Base-by-base conservation (phyloP, 2,888 invertebrate species). In the Noctua pronuba region DNA sequence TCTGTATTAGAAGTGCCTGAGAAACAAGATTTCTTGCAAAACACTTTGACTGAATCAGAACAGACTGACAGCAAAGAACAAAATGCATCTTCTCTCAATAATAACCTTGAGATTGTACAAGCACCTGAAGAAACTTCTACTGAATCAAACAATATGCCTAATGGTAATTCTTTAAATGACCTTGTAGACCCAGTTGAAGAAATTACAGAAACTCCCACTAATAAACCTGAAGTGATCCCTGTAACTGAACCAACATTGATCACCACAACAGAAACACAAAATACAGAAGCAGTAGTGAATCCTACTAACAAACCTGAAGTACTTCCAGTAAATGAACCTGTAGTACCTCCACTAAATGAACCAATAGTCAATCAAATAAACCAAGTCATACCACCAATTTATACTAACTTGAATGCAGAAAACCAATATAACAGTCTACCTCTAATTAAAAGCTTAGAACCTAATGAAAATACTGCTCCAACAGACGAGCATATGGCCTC, bases 11-110 rank as follows among this genome's bases (percentile, higher is more conserved):
- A 93, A 87, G 89, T 92, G 78, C 90, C 92, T 88, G 90, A 92
- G 31, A 90, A 90, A 80, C 72, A 89, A 81, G 87, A 92, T 77
- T 86, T 85, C 76, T 77, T 91, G 74, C 89, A 90, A 83, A 88
- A 90, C 75, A 83, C 86, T 73, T 66, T 88, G 76, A 77, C 75
- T 71, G 88, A 92, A 79, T 77, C 90, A 66, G 89, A 91, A 74
- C 77, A 85, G 67, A 80, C 72, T 85, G 90, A 91, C 60, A 89
- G 64, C 70, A 85, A 84, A 81, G 94, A 94, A 87, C 89, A 90
- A 84, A 94, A 93, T 86, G 85, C 81, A 75, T 92, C 93, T 78
- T 76, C 88, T 31, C 75, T 84, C 55, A 77, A 87, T 62, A 85
- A 74, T 71, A 86, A 88, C 76, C 31, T 76, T 67, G 80, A 86